Evolutionary conservation across 2,888 invertebrate genomes (phyloP), one percentile per base, ranked within the genome.

Genomic region (Tetramorium bicarinatum): DNA sequence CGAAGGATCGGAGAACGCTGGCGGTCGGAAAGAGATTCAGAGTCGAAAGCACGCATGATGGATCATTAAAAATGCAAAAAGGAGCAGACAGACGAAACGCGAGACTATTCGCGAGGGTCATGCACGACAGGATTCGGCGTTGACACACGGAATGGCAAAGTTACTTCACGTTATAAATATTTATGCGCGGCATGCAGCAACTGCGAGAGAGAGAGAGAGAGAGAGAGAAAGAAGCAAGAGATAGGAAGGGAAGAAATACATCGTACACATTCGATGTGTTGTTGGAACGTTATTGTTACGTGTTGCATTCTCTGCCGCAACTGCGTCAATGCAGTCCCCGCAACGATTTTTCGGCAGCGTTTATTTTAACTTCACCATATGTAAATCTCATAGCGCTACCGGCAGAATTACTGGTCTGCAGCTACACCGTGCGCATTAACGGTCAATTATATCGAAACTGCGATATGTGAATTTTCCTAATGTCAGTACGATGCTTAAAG

Each of bases 11-110:
- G 41, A 13, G 21, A 52, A 25, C 11, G 66, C 18, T 18, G 52
- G 9, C 25, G 18, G 44, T 77, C n/a, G 69, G 13, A 59, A 59
- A 79, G 59, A 72, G 38, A 80, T 49, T 59, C 47, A 8, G 6
- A 29, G 79, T 59, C 18, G 71, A 61, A 38, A 80, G 59, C 77
- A 66, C 62, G 62, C 62, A 86, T 71, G 85, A 84, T 71, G 81
- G 66, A 64, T 86, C 75, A 87, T 89, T 83, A 87, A 87, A 89
- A 84, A 87, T 89, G 76, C 88, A 87, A 87, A 86, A 88, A 54
- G 25, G 80, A 74, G 9, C 62, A 69, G 81, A 64, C 77, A 38
- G 67, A 71, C 72, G 81, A 62, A 83, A 88, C 67, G 81, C 77
- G 29, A 81, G 76, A 86, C 85, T 47, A 85, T 74, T 59, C 75